These are phyloP conservation scores for Norana najaformis DNA, from an alignment of 2,888 invertebrate genomes.

Conservation along the genomic window DNA sequence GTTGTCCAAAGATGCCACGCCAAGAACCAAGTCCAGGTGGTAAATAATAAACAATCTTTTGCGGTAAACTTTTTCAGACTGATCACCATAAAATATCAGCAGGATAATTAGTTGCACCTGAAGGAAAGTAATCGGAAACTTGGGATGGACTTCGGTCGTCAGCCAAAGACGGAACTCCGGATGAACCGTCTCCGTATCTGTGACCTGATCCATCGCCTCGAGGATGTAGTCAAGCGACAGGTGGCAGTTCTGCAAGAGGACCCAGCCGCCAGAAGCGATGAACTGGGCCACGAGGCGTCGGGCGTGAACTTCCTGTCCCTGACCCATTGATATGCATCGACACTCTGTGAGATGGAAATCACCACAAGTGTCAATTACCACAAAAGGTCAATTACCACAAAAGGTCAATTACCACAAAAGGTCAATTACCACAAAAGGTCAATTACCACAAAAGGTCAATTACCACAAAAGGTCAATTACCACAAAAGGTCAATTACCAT, in stretches of 20 bases:
- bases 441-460: too few relatives aligned
- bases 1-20: too few relatives aligned
- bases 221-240: conserved; percentile 82
- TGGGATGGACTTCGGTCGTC: conserved; percentile 79
- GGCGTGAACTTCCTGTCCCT: conserved; percentile 88
- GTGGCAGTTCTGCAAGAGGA: conserved; percentile 84
- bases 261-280: conserved; percentile 77
- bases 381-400: too few relatives aligned
- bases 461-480: too few relatives aligned
- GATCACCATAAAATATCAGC: background rate
- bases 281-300: conserved; percentile 75
- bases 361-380: too few relatives aligned
- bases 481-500: too few relatives aligned
- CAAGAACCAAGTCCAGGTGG: too few relatives aligned
- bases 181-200: conserved; percentile 67
- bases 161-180: conserved; percentile 79
- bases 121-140: conserved; percentile 80
- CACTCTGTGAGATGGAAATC: conserved; percentile 50
- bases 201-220: conserved; percentile 70
- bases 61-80: background rate
- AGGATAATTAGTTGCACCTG: conserved; percentile 66
- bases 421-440: too few relatives aligned
- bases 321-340: conserved; percentile 92
- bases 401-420: too few relatives aligned
- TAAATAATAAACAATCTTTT: too few relatives aligned